Conservation (phyloP, 2,113 vertebrate genomes). For the Scomber scombrus region DNA sequence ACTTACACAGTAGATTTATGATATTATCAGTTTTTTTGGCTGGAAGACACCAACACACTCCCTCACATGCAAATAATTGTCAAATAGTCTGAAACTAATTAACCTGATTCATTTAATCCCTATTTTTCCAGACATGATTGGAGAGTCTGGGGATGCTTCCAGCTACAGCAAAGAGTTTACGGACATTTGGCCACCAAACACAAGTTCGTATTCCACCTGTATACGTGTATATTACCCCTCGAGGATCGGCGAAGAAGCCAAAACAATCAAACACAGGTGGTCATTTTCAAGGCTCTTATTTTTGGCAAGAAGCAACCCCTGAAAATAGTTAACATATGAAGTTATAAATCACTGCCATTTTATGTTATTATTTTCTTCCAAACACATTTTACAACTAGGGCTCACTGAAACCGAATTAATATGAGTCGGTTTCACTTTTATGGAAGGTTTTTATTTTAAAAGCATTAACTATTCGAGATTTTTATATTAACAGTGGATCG, state of each 20-base stretch:
- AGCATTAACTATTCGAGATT: neutral
- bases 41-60: constrained; percentile 31
- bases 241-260: constrained; percentile 63
- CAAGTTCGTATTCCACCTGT: constrained; percentile 74
- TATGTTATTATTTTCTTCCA: constrained; percentile 72
- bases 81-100: constrained; percentile 60
- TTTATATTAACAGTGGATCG: constrained; percentile 9
- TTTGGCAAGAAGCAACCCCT: constrained; percentile 61
- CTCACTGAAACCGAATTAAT: constrained; percentile 62
- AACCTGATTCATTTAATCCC: constrained; percentile 57
- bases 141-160: constrained; percentile 56
- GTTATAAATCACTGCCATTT: constrained; percentile 74
- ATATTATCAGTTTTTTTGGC: constrained; percentile 34
- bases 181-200: constrained; percentile 64
- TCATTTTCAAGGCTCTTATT: constrained; percentile 70
- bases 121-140: constrained; percentile 66
- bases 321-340: constrained; percentile 82
- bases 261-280: constrained; percentile 83
- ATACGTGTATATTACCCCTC: constrained; percentile 58
- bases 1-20: constrained; percentile 60
- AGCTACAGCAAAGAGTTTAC: constrained; percentile 40
- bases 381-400: constrained; percentile 59
- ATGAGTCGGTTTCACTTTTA: constrained; percentile 40
- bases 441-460: constrained; percentile 37
- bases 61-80: constrained; percentile 56